Conservation (phyloP, 2,888 invertebrate species). For the Monochamus alternatus region DNA sequence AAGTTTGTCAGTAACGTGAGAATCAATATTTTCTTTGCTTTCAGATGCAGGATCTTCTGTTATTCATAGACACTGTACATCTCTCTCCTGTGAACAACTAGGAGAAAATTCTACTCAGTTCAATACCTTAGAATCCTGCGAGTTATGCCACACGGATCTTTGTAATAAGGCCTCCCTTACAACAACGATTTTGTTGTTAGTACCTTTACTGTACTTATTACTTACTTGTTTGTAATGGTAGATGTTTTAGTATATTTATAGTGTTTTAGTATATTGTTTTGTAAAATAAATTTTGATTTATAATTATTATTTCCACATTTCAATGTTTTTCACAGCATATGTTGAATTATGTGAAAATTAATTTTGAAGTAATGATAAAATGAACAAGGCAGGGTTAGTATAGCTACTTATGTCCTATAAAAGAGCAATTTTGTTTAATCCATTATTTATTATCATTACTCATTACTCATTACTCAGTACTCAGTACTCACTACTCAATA, state of each 20-base stretch:
- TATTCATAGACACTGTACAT: constrained; percentile 7
- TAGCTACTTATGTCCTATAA: too few species aligned
- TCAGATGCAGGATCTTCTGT: constrained; percentile 1
- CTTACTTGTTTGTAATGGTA: background rate
- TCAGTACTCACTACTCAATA: too few species aligned
- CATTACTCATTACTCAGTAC: too few species aligned
- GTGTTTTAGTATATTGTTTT: background rate
- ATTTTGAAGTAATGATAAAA: too few species aligned
- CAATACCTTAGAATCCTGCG: constrained; percentile 3
- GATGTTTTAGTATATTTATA: background rate
- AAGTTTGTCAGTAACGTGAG: too few species aligned
- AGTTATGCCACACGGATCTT: background rate
- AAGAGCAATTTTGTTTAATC: too few species aligned
- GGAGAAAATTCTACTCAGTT: background rate
- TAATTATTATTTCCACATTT: too few species aligned
- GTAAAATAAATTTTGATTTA: too few species aligned
- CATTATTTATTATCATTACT: too few species aligned
- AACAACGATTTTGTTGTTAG: background rate
- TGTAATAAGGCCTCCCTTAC: background rate
- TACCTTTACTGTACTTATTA: background rate
- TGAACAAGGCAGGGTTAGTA: too few species aligned
- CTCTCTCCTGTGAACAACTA: background rate
- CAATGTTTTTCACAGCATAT: too few species aligned
- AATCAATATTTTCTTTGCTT: background rate
- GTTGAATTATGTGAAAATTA: too few species aligned